A percentile compares a stretch with the other conserved stretches of the same genome.
Conservation (phyloP, 2,113 vertebrate genomes). For the Climacteris rufus region DNA sequence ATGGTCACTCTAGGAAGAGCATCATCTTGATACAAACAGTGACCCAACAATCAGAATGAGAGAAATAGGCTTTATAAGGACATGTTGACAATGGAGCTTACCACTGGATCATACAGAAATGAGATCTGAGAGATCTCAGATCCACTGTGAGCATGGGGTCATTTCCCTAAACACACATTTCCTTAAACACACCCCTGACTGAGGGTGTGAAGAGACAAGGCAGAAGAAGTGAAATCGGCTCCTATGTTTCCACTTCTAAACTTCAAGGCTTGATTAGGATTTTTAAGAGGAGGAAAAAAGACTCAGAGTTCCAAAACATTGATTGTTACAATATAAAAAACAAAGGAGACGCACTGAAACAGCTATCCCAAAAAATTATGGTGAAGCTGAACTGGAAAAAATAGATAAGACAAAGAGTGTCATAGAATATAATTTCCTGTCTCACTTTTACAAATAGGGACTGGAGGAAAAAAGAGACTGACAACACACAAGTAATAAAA, state of each 20-base stretch:
- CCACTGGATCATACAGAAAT: background rate
- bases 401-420: background rate
- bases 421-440: background rate
- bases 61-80: background rate
- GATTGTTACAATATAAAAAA: background rate
- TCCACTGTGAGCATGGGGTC: background rate
- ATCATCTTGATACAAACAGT: background rate
- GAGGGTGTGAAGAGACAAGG: background rate
- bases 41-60: background rate
- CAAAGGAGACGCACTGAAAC: background rate
- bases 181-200: background rate
- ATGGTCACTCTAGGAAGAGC: background rate
- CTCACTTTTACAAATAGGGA: background rate
- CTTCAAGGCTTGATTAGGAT: background rate
- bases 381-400: background rate
- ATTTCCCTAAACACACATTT: background rate
- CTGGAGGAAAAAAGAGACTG: background rate
- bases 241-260: background rate
- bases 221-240: background rate
- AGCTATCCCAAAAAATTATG: background rate
- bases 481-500: background rate
- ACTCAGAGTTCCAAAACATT: background rate
- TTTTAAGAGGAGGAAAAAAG: fast-evolving
- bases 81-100: background rate
- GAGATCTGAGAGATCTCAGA: background rate